Conservation (phyloP, 2,888 invertebrate genomes). For the Papilio demoleus region DNA sequence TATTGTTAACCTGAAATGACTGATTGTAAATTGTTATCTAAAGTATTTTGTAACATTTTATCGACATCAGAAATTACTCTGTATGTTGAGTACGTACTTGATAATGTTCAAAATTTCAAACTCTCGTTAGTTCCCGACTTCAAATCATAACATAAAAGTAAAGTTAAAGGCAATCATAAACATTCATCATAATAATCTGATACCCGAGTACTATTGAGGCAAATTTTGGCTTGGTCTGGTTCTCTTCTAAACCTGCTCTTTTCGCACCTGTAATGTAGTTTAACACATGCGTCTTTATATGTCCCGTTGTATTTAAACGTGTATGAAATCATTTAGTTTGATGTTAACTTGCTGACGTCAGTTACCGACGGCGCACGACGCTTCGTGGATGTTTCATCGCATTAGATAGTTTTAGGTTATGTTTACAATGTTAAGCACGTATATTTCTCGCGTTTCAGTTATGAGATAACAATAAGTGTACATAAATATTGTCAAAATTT, state of each 20-base stretch:
- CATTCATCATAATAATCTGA: neutral
- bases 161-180: neutral
- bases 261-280: constrained; percentile 36
- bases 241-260: constrained; percentile 22
- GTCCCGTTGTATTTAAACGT: constrained; percentile 24
- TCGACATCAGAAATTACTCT: constrained; percentile 10
- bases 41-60: constrained; percentile 36
- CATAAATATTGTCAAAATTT: neutral
- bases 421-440: constrained; percentile 27
- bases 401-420: constrained; percentile 37
- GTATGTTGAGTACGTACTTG: constrained; percentile 1
- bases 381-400: constrained; percentile 2
- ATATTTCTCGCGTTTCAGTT: constrained; percentile 6
- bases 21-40: constrained; percentile 20
- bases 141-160: neutral
- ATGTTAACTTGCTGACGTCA: constrained; percentile 26
- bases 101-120: neutral
- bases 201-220: neutral
- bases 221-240: neutral
- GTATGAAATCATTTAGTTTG: neutral
- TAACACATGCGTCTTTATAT: constrained; percentile 39
- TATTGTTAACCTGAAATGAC: constrained; percentile 4
- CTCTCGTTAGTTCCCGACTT: neutral
- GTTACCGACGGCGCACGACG: constrained; percentile 15
- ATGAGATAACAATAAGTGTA: neutral